A percentile compares a stretch with the other conserved stretches of the same genome.
Conservation (phyloP, 2,797 vertebrate genomes). For the Simalia tracyae region DNA sequence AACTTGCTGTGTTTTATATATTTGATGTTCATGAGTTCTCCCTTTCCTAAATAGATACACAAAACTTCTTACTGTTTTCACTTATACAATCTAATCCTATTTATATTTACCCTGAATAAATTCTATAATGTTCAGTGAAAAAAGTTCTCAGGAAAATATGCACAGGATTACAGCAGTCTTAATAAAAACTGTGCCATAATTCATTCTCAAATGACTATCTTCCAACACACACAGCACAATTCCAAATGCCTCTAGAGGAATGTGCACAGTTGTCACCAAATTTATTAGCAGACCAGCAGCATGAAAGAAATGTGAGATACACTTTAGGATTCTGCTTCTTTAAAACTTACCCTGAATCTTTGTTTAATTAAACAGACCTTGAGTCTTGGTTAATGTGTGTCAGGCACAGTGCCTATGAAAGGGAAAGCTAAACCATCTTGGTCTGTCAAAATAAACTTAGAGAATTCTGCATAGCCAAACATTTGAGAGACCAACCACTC, state of each 20-base stretch:
- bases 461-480: not conserved
- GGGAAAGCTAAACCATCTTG: not conserved
- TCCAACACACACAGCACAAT: not conserved
- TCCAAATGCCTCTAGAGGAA: not conserved
- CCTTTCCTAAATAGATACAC: not conserved
- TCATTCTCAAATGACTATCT: not conserved
- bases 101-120: not conserved
- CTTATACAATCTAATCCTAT: not conserved
- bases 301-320: not conserved
- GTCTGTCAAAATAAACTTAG: not conserved
- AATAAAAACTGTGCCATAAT: not conserved
- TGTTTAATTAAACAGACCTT: not conserved
- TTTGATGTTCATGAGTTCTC: not conserved
- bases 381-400: not conserved
- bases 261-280: not conserved
- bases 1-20: not conserved
- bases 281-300: not conserved
- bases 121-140: not conserved
- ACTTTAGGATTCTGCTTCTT: not conserved
- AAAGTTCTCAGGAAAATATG: not conserved
- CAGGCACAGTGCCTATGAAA: not conserved
- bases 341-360: not conserved
- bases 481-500: not conserved
- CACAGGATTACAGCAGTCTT: not conserved
- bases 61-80: not conserved